Evolutionary conservation across 2,888 invertebrate species (phyloP).

Genomic region (Cerastoderma edule): DNA sequence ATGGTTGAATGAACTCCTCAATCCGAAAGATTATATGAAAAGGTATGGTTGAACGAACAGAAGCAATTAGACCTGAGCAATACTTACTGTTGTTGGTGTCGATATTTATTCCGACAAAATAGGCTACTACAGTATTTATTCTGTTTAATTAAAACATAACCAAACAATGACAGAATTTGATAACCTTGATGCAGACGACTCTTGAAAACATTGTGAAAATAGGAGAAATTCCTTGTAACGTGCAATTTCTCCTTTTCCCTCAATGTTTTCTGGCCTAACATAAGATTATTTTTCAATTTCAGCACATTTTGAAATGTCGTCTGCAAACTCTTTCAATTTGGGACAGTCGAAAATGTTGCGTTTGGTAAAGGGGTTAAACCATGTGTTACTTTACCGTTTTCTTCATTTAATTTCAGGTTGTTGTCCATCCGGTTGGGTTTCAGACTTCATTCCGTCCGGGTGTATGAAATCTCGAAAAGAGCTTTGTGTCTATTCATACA

Average conservation of each 20-base stretch:
- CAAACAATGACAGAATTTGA: no score
- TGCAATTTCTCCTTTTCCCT: background rate
- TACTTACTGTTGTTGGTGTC: no score
- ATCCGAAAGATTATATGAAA: background rate
- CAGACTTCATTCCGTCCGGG: constrained; percentile 17
- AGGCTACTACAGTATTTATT: no score
- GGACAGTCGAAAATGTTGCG: no score
- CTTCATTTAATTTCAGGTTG: constrained; percentile 14
- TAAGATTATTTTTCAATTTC: background rate
- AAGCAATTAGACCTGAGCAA: no score
- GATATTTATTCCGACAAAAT: no score
- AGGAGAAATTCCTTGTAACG: no score
- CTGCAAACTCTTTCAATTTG: background rate
- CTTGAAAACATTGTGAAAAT: no score
- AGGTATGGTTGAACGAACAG: background rate
- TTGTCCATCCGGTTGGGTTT: constrained; percentile 11
- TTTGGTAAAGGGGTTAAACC: no score
- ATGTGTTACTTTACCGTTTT: background rate
- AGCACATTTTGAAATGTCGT: background rate
- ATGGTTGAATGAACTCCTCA: background rate
- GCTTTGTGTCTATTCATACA: constrained; percentile 20
- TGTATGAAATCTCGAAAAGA: constrained; percentile 7
- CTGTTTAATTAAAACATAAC: no score
- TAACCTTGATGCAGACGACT: no score
- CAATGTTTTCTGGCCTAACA: background rate